A percentile compares a stretch with the other conserved stretches of the same genome.
Evolutionary conservation across 2,113 vertebrate species (phyloP).

Genomic region (Falcunculus frontatus): DNA sequence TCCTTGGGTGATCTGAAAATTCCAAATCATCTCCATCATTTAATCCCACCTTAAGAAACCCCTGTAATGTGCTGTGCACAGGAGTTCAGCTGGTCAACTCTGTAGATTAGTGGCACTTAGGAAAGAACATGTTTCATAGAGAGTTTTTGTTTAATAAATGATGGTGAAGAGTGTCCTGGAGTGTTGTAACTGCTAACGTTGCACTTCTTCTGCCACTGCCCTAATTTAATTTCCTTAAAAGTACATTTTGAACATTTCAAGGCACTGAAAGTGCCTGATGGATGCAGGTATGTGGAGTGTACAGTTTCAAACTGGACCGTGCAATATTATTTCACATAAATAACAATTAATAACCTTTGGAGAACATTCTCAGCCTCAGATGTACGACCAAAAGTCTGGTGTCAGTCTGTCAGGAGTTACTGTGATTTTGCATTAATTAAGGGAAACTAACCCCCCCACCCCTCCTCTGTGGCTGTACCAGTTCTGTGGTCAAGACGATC

Average conservation of each 20-base stretch:
- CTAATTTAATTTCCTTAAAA: not conserved
- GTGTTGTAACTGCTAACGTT: not conserved
- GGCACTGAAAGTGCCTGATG: not conserved
- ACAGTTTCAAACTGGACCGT: not conserved
- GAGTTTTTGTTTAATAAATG: not conserved
- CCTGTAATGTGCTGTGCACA: not conserved
- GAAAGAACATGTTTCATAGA: not conserved
- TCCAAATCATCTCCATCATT: not conserved
- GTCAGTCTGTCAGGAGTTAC: not conserved
- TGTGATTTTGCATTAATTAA: not conserved
- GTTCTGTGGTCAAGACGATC: not conserved
- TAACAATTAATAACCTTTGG: not conserved
- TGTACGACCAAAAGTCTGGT: not conserved
- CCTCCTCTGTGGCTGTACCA: not conserved
- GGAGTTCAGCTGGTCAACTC: not conserved
- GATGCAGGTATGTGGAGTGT: not conserved
- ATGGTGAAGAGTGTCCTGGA: not conserved
- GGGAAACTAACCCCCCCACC: fast-evolving
- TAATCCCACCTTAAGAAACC: not conserved
- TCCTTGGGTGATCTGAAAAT: not conserved
- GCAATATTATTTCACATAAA: not conserved
- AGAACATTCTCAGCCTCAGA: not conserved
- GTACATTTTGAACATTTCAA: not conserved
- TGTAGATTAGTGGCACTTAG: not conserved
- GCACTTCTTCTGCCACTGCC: not conserved